A percentile compares a stretch with the other conserved stretches of the same genome.
Conservation (phyloP, 2,113 vertebrate genomes). For the Eclectus roratus region DNA sequence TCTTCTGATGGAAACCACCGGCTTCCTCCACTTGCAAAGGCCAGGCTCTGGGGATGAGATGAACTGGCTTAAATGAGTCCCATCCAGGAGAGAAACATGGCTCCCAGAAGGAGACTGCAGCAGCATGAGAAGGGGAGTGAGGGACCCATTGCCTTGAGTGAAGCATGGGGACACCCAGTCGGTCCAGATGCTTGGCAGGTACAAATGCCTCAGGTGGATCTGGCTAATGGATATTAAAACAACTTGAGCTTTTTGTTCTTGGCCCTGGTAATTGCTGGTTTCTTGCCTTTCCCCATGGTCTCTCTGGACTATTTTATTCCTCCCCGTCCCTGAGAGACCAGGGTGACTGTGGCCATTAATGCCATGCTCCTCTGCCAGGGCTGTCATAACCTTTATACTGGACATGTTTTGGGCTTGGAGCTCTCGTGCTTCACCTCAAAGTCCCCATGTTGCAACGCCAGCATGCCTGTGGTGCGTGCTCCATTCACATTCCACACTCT, state of each 20-base stretch:
- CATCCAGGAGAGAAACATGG: neutral
- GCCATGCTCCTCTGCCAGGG: neutral
- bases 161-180: neutral
- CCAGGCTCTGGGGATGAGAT: neutral
- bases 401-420: neutral
- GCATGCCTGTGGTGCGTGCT: neutral
- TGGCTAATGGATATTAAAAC: neutral
- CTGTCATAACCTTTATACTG: neutral
- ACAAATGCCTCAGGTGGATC: neutral
- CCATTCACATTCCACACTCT: neutral
- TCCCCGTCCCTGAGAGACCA: neutral
- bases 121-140: neutral
- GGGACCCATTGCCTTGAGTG: neutral
- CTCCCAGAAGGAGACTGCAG: neutral
- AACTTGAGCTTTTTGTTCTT: neutral
- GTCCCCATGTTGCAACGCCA: neutral
- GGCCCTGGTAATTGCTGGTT: neutral
- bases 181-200: neutral
- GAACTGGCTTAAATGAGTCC: neutral
- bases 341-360: rapidly evolving
- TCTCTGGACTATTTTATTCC: neutral
- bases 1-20: neutral
- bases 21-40: neutral
- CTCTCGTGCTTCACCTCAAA: neutral
- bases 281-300: neutral